A percentile compares a stretch with the other conserved stretches of the same genome.
phyloP scores from a whole-genome alignment of 2,113 vertebrate genomes.

The Nicator chloris region DNA sequence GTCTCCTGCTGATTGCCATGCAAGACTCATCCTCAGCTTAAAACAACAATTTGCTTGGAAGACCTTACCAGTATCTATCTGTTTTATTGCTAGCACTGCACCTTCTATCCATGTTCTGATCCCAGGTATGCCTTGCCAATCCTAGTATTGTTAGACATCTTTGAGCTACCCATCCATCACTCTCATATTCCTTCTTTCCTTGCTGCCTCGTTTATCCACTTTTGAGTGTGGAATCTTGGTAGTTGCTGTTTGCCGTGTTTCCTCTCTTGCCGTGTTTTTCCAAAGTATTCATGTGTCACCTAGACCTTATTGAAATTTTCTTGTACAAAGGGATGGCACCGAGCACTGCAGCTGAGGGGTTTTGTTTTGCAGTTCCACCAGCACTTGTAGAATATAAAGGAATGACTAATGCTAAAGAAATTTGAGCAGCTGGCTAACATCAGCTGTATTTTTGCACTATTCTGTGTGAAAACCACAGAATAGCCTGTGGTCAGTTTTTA shows the following conservation, averaged over 20 bases:
- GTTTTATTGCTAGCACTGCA: background rate
- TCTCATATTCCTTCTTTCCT: background rate
- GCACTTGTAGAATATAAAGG: background rate
- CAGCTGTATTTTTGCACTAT: background rate
- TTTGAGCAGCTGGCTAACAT: background rate
- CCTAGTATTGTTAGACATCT: background rate
- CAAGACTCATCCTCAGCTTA: background rate
- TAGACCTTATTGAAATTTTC: background rate
- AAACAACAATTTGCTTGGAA: background rate
- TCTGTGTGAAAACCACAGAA: background rate
- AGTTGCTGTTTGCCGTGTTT: background rate
- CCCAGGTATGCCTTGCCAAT: background rate
- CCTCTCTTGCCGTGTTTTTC: background rate
- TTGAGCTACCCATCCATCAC: accelerated
- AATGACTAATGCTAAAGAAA: background rate
- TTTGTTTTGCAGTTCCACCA: background rate
- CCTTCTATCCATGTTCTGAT: background rate
- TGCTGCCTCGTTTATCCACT: background rate
- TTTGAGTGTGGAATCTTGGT: background rate
- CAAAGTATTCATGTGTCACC: background rate
- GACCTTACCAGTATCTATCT: background rate
- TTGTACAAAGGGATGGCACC: background rate
- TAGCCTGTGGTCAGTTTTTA: background rate
- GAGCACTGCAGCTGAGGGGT: background rate
- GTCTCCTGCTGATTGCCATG: background rate